Evolutionary conservation across 2,888 invertebrate genomes (phyloP), one percentile per base, ranked within the genome.

Genomic region (Lycocerus yunnanus): DNA sequence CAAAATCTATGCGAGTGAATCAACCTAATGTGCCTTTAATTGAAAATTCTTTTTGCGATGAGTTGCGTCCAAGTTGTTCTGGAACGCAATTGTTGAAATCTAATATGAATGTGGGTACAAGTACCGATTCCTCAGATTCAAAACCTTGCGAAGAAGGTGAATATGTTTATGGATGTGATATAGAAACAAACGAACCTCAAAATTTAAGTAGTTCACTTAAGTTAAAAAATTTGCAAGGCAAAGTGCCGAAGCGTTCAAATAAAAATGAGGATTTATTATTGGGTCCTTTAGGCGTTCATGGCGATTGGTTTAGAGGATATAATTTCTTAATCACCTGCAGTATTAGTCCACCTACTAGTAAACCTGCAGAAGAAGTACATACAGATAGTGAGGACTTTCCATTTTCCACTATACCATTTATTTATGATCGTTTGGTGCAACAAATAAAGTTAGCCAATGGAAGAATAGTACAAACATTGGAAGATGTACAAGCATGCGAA

Each of bases 401-500:
- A 78, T 91, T 91, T 87, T 87, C 87, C 0, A 83, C 80, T 4
- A 81, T 84, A 21, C 88, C 89, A 1, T 90, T 89, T 80, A 85
- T 89, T 58, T 88, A 89, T 84, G 91, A 91, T 21, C 88, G 91
- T 13, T 85, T 93, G 5, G 88, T 88, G 79, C 88, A 88, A 24
- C 92, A 93, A 83, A 86, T 93, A 21, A 89, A 89, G 68, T 89
- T 89, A 0, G 93, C 90, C 4, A 92, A 93, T 0, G 93, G 93
- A 0, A 86, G 84, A 5, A 89, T 93, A 0, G 89, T 92, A 78
- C 90, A 91, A 0, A 80, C 88, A 9, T 86, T 88, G 65, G 82
- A 84, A 70, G 79, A 85, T 66, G 81, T 87, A 68, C 87, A 91
- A 83, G 87, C 88, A 78, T 88, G 84, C 72, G 89, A 90, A 72